phyloP scores from a whole-genome alignment of 2,888 invertebrate species.

The Copidosoma aretas region DNA sequence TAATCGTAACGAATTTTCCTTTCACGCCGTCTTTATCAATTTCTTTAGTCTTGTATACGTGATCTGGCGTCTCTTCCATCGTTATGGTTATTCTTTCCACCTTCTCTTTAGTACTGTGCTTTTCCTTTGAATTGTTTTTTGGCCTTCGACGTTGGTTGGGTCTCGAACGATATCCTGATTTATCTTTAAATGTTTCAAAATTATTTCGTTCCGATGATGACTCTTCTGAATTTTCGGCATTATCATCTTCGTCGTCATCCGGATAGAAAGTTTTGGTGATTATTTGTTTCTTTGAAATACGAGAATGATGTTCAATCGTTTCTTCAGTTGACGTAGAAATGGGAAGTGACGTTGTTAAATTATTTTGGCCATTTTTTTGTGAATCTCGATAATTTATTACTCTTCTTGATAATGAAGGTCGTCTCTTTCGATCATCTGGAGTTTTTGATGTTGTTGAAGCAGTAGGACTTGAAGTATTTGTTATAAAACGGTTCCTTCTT shows the following conservation, averaged over 20 bases:
- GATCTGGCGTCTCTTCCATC: slow-evolving; percentile 49
- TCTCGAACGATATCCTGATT: neutral
- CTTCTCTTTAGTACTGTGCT: slow-evolving; percentile 35
- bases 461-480: slow-evolving; percentile 17
- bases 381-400: neutral
- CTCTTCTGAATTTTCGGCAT: neutral
- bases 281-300: slow-evolving; percentile 51
- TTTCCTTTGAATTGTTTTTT: slow-evolving; percentile 15
- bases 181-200: neutral
- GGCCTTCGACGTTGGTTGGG: slow-evolving; percentile 10
- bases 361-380: neutral
- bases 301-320: slow-evolving; percentile 48
- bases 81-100: slow-evolving; percentile 46
- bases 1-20: slow-evolving; percentile 46
- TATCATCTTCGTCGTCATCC: slow-evolving; percentile 28
- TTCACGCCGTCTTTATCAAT: slow-evolving; percentile 48
- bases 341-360: slow-evolving; percentile 11
- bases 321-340: slow-evolving; percentile 41
- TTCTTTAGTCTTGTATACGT: slow-evolving; percentile 47
- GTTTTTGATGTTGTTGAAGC: slow-evolving; percentile 28
- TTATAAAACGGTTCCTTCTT: slow-evolving; percentile 15
- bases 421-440: slow-evolving; percentile 2
- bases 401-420: slow-evolving; percentile 32
- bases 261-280: slow-evolving; percentile 49
- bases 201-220: slow-evolving; percentile 11